Evolutionary conservation across 92 coral and sea anemone species (phyloP).

Genomic region (Epizoanthus rinbou): DNA sequence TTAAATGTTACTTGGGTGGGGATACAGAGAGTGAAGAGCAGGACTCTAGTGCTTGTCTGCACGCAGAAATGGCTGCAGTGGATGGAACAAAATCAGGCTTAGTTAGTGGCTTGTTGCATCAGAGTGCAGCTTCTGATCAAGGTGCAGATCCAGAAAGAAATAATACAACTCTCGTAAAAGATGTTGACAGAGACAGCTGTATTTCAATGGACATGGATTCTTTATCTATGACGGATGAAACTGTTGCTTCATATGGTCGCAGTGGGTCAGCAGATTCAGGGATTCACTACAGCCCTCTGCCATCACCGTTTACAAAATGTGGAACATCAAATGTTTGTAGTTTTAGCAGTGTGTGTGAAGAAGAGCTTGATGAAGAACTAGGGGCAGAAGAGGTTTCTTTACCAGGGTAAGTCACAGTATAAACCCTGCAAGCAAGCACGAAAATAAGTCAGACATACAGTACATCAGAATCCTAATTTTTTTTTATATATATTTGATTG

Average conservation of each 20-base stretch:
- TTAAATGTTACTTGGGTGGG: conserved; percentile 10
- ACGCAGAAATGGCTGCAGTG: neutral
- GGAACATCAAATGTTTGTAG: conserved; percentile 33
- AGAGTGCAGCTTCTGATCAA: neutral
- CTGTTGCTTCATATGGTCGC: conserved; percentile 72
- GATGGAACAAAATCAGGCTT: neutral
- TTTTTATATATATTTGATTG: too few relatives aligned
- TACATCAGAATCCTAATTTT: too few relatives aligned
- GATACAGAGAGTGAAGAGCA: neutral
- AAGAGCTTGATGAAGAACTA: conserved; percentile 64
- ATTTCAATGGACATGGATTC: conserved; percentile 60
- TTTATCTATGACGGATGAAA: conserved; percentile 49
- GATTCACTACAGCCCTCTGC: conserved; percentile 60
- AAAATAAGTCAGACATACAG: neutral
- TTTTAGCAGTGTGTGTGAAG: conserved; percentile 39
- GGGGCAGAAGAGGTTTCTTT: conserved; percentile 75
- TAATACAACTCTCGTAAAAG: neutral
- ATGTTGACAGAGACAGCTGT: conserved; percentile 61
- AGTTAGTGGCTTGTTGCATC: neutral
- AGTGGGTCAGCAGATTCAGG: conserved; percentile 88
- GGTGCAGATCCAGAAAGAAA: neutral
- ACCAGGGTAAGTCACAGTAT: conserved; percentile 49
- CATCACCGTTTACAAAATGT: conserved; percentile 45
- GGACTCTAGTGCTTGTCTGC: neutral
- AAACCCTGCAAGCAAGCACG: too few relatives aligned